Evolutionary conservation across 1,140 invertebrate genomes (phyloP), one percentile per base, ranked within the genome.

Genomic region (Conopomorpha cramerella): DNA sequence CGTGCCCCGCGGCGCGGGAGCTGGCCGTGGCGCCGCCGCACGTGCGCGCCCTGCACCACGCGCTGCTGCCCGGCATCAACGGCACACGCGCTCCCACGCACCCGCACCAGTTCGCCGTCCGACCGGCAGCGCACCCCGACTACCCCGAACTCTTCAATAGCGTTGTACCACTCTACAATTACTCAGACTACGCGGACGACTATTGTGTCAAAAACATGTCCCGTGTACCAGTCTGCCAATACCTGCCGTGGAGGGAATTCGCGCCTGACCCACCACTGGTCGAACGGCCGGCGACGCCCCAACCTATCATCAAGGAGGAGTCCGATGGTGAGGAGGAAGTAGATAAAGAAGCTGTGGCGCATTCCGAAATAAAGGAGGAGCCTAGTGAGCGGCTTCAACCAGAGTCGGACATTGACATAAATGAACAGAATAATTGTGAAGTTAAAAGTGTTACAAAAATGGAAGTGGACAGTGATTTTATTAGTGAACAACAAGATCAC

Each of bases 81-180:
- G 66, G 67, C 30, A 67, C 67, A 11, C 52, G 56, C 17, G 68
- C 58, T 15, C 64, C 57, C 1, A 34, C 36, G 1, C 41, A 47
- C 27, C 66, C 56, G 17, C 68, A 65, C 46, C 46, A 39, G 11
- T 67, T 57, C 45, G 62, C 64, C 10, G 65, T 71, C 8, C 48
- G 64, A 14, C 31, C 49, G 13, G 34, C 51, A 2, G 41, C 46
- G 8, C 62, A 77, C 41, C 47, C 70, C 1, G 47, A 72, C 18
- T 61, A 60, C 14, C 40, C 66, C 10, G 56, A 39, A 3, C 54
- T 63, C 8, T 76, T 74, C 55, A 44, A 62, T 23, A 61, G 51
- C 37, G 64, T 78, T 16, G 72, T 78, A 23, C 76, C 76, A 4
- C 66, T 74, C 14, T 78, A 71, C 51, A 71, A 65, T 17, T 78